A percentile compares a stretch with the other conserved stretches of the same genome.
Conservation (phyloP, 2,113 vertebrate genomes). For the Cyanistes caeruleus region DNA sequence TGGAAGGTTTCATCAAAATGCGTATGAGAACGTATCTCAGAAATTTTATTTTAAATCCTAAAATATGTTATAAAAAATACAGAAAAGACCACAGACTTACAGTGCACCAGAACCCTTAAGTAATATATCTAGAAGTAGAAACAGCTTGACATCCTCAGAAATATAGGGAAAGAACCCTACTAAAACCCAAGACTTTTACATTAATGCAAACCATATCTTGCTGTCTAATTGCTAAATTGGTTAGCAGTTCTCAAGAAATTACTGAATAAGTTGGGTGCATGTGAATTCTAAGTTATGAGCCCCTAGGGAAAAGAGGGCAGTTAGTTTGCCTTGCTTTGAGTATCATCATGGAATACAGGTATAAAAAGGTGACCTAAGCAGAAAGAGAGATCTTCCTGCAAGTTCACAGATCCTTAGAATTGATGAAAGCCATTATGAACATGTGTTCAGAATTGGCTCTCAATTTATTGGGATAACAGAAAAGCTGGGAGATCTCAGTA, state of each 20-base stretch:
- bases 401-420: not conserved
- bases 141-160: not conserved
- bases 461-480: not conserved
- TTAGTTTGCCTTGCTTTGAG: not conserved
- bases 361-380: not conserved
- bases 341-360: not conserved
- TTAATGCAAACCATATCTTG: not conserved
- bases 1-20: not conserved
- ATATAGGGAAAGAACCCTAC: not conserved
- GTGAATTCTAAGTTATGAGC: not conserved
- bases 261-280: not conserved
- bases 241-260: not conserved
- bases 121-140: not conserved
- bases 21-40: not conserved
- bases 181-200: not conserved
- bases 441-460: not conserved
- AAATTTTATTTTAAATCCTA: not conserved
- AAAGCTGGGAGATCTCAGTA: not conserved
- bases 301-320: not conserved
- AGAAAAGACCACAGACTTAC: not conserved
- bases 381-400: not conserved
- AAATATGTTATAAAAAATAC: not conserved
- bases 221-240: not conserved
- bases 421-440: not conserved
- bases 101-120: not conserved